Conservation (phyloP, 2,888 invertebrate genomes). For the Eremobia ochroleuca region DNA sequence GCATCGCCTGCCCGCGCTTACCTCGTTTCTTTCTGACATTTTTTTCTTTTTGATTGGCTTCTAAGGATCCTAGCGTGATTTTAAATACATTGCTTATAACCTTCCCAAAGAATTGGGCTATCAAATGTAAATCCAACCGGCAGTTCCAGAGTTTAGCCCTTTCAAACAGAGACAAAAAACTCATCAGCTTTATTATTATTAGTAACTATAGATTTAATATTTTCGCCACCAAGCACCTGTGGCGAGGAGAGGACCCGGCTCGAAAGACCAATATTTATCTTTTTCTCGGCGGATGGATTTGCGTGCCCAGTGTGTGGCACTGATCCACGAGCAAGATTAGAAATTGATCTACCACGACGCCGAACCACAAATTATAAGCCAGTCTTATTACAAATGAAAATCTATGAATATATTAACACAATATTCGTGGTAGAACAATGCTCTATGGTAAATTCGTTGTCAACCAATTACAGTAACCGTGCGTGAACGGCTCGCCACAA, state of each 20-base stretch:
- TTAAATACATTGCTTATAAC: too few relatives aligned
- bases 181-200: background rate
- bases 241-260: background rate
- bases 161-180: background rate
- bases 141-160: background rate
- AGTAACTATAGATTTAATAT: background rate
- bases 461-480: conserved; percentile 32
- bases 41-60: too few relatives aligned
- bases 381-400: background rate
- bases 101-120: too few relatives aligned
- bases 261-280: background rate
- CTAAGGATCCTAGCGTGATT: background rate
- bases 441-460: conserved; percentile 24
- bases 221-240: background rate
- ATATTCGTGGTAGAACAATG: conserved; percentile 20
- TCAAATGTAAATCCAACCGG: background rate
- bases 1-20: background rate
- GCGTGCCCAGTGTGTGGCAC: background rate
- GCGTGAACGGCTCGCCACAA: conserved; percentile 16
- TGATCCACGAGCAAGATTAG: background rate
- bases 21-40: background rate
- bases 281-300: background rate
- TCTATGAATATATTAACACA: background rate
- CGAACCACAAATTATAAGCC: background rate
- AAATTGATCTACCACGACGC: background rate